Evolutionary conservation across 2,888 invertebrate species (phyloP), one percentile per base, ranked within the genome.

Genomic region (Drosophila prolongata): DNA sequence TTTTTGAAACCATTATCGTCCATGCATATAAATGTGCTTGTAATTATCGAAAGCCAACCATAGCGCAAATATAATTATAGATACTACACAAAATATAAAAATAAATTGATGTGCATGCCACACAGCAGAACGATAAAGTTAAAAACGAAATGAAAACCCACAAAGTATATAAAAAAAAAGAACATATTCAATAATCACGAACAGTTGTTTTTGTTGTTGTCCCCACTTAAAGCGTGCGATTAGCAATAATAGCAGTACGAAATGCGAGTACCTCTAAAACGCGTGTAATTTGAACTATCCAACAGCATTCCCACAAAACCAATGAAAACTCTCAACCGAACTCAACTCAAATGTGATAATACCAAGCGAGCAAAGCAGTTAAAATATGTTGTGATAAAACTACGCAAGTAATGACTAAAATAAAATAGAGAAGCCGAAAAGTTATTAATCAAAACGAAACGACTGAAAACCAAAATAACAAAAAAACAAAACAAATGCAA

Each of bases 271-370:
- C 8, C 37, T 47, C 19, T 44, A 55, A 64, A 43, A 8, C 42
- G 58, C 47, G 59, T 66, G 69, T 60, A 55, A 60, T 61, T 57
- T 61, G 46, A 70, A 76, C 35, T 74, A 56, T 54, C 60, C 80
- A 89, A 84, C 87, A 85, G 84, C 89, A 86, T 89, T 90, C 79
- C 80, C 89, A 84, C 89, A 89, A 80, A 72, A 47, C 50, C 53
- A 75, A 83, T 69, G 64, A 67, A 61, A 67, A 56, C 67, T 35
- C 30, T 58, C 38, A 38, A 50, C 27, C 65, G 76, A 80, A 76
- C 62, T 64, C 69, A 87, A 76, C 56, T 57, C 60, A 72, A 82
- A 66, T 69, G 68, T 62, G 70, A 75, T 70, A 77, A 60, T 27
- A n/a, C 40, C 65, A 73, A 69, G 62, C 40, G 62, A 47, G 16